phyloP scores from a whole-genome alignment of 2,888 invertebrate genomes.

The Dryococelus australis region DNA sequence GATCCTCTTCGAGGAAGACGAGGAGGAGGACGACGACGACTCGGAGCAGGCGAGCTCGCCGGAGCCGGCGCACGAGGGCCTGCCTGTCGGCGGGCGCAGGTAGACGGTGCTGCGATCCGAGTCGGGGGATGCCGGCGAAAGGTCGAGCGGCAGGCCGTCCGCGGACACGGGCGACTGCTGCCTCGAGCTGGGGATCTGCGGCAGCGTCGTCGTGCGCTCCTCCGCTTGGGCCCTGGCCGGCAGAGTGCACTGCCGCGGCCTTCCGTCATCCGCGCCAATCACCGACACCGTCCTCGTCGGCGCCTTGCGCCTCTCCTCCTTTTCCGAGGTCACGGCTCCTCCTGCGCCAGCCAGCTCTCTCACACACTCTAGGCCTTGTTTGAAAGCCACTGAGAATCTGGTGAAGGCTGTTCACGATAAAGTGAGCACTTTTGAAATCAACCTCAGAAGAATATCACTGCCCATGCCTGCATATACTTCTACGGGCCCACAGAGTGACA shows the following conservation, averaged over 20 bases:
- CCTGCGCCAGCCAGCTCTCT: not conserved
- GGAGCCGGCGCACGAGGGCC: constrained; percentile 39
- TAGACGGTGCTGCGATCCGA: constrained; percentile 36
- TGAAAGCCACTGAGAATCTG: too few relatives aligned
- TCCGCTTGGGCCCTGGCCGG: constrained; percentile 48
- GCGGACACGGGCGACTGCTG: constrained; percentile 13
- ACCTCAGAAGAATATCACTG: too few relatives aligned
- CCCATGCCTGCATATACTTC: too few relatives aligned
- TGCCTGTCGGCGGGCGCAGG: constrained; percentile 34
- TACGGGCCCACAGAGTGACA: too few relatives aligned
- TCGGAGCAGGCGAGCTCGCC: constrained; percentile 41
- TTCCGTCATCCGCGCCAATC: constrained; percentile 38
- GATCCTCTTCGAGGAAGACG: constrained; percentile 27
- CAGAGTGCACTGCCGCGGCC: constrained; percentile 50
- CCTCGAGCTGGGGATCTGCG: constrained; percentile 18
- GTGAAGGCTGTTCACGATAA: too few relatives aligned
- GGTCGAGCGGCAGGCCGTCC: not conserved
- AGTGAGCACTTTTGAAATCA: too few relatives aligned
- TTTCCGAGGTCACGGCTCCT: constrained; percentile 25
- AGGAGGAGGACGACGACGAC: constrained; percentile 36
- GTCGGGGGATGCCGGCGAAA: not conserved
- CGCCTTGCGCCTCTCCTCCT: constrained; percentile 37
- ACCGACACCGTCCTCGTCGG: constrained; percentile 37
- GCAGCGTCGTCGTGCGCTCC: not conserved
- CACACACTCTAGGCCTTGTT: too few relatives aligned